Evolutionary conservation across 2,797 vertebrate genomes (phyloP), one percentile per base, ranked within the genome.

Genomic region (Morus bassanus): DNA sequence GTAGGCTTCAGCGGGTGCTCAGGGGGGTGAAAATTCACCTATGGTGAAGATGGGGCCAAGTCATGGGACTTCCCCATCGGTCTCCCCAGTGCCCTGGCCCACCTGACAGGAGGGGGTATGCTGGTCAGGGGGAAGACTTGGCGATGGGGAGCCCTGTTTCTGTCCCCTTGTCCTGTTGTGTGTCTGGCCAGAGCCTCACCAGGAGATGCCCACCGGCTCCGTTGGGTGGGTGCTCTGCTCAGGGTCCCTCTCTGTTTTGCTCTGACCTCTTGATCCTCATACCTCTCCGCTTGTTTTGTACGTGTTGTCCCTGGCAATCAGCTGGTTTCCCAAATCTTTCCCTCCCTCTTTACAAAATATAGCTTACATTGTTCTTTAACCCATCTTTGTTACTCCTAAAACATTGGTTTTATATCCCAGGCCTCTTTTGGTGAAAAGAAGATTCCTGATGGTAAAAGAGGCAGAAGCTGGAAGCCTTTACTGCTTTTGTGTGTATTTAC

Each of bases 141-240:
- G 28, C 0, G 1, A 18, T 28, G 28, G 12, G 25, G 14, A 31
- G 10, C 21, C 18, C 28, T 6, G 6, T 74, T 82, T 54, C 77
- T 78, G 22, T 56, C 37, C 35, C 37, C 12, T 50, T 46, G 33
- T 16, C 48, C 25, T 81, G 24, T 28, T 69, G 28, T 25, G 61
- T 74, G 43, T n/a, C 39, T 51, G 45, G 19, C 30, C 43, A 25
- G 86, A 75, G 31, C 45, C n/a, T 5, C 7, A 12, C 18, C 1
- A 3, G 27, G 13, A 1, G 2, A 18, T 50, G n/a, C 16, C 37
- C 0, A 0, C 24, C 13, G 24, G 25, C 43, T 64, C 18, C 9
- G 2, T 25, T 37, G 27, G 51, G 21, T 69, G 54, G 46, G 24
- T 65, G 35, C 21, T 77, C 41, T 77, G 41, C 46, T 77, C 33